Conservation (phyloP, 2,888 invertebrate genomes). For the Zaprionus bogoriensis region DNA sequence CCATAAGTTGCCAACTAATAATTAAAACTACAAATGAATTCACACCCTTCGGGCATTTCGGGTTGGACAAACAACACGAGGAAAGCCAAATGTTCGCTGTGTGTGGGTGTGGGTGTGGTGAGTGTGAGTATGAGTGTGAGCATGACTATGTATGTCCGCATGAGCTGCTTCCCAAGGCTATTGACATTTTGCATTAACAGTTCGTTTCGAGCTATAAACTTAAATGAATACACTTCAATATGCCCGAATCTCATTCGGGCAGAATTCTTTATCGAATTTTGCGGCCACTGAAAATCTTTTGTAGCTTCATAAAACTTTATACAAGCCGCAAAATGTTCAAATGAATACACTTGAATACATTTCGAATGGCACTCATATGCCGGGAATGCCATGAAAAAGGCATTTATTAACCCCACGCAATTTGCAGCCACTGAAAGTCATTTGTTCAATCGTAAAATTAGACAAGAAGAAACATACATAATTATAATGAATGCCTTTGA, state of each 20-base stretch:
- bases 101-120: conserved; percentile 7
- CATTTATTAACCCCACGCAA: not conserved
- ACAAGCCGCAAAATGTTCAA: not conserved
- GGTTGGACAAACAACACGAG: not conserved
- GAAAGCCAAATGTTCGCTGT: not conserved
- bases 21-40: conserved; percentile 73
- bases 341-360: not conserved
- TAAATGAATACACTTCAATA: conserved; percentile 23
- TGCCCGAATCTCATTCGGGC: not conserved
- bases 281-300: not conserved
- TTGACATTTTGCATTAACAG: conserved; percentile 14
- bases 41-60: conserved; percentile 51
- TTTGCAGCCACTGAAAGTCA: not conserved
- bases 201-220: not conserved
- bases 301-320: not conserved
- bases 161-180: conserved; percentile 1
- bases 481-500: not conserved
- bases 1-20: conserved; percentile 50
- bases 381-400: not conserved
- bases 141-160: conserved; percentile 6
- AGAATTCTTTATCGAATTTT: not conserved
- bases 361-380: not conserved
- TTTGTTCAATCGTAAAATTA: not conserved
- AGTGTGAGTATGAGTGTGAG: not conserved
- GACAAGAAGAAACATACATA: not conserved